Evolutionary conservation across 2,888 invertebrate species (phyloP).

Genomic region (Pterostichus madidus): DNA sequence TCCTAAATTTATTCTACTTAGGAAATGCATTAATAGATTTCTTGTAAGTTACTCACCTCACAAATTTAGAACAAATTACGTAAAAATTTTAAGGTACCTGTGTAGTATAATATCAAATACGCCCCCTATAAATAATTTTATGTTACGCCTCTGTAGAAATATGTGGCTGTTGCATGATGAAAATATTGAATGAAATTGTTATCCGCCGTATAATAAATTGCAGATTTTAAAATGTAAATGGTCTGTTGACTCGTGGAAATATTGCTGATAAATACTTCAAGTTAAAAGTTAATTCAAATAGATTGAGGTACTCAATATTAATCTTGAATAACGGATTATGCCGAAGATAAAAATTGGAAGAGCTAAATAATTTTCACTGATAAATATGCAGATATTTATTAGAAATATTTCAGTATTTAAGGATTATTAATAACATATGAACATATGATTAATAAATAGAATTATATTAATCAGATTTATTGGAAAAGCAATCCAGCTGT

Average conservation of each 20-base stretch:
- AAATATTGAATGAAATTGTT: constrained; percentile 26
- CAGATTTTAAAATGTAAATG: constrained; percentile 40
- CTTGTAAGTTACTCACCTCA: no score
- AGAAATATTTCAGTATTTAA: not conserved
- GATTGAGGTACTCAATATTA: not conserved
- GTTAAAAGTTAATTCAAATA: not conserved
- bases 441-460: no score
- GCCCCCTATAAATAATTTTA: not conserved
- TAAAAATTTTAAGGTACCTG: no score
- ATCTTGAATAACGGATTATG: not conserved
- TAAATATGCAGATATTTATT: not conserved
- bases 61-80: no score
- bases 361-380: not conserved
- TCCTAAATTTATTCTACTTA: no score
- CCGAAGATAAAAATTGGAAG: not conserved
- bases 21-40: no score
- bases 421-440: not conserved
- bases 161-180: constrained; percentile 6
- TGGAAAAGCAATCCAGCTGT: no score
- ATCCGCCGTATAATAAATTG: constrained; percentile 23
- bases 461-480: no score
- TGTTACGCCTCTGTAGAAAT: not conserved
- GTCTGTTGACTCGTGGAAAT: constrained; percentile 15
- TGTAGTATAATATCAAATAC: no score
- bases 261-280: not conserved